These are phyloP conservation scores for Orchesella cincta DNA, from an alignment of 1,140 invertebrate species.

Conservation along the genomic window DNA sequence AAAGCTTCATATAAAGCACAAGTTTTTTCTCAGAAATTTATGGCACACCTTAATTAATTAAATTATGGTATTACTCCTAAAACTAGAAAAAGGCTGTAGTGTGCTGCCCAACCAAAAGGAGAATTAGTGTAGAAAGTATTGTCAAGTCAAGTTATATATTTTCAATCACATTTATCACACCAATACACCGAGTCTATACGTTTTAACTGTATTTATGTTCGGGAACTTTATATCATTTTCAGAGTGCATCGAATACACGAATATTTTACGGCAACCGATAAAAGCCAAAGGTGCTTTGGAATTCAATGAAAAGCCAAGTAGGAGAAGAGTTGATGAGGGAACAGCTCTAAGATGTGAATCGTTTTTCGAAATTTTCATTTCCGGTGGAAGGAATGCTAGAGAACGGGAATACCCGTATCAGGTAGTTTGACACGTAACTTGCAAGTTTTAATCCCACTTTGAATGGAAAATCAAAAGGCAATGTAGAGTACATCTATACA, in stretches of 20 bases:
- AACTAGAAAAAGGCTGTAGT: constrained; percentile 19
- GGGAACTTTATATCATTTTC: no score
- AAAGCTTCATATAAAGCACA: not conserved
- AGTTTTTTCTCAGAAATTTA: not conserved
- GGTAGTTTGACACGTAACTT: not conserved
- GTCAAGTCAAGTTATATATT: not conserved
- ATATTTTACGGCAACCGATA: constrained; percentile 6
- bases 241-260: constrained; percentile 44
- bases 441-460: no score
- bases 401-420: constrained; percentile 16
- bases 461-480: no score
- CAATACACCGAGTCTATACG: not conserved
- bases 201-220: not conserved
- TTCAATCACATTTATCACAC: not conserved
- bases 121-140: constrained; percentile 44
- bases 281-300: not conserved
- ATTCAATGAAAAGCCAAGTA: not conserved
- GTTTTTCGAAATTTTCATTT: not conserved
- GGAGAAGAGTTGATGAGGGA: not conserved
- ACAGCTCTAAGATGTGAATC: not conserved
- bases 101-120: constrained; percentile 38
- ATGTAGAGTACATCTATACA: no score
- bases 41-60: not conserved
- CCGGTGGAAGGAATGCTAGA: not conserved
- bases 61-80: not conserved